These are phyloP conservation scores for Cephus spinipes DNA, from an alignment of 2,888 invertebrate genomes.

Conservation along the genomic window DNA sequence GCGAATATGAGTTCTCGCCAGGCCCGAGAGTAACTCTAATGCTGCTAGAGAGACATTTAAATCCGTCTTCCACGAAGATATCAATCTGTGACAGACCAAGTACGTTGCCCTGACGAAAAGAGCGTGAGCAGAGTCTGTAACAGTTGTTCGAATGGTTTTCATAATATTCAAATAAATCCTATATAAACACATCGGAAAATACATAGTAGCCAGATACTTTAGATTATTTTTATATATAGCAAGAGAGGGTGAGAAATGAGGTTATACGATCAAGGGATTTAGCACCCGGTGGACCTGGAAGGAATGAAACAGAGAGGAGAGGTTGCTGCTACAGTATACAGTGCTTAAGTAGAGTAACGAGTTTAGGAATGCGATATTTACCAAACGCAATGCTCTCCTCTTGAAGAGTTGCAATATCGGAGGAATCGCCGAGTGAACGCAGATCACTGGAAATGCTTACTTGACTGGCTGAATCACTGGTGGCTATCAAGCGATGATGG, in stretches of 20 bases:
- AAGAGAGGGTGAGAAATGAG: too few species aligned
- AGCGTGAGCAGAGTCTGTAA: slow-evolving; percentile 85
- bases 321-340: neutral
- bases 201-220: too few species aligned
- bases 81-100: slow-evolving; percentile 92
- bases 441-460: slow-evolving; percentile 67
- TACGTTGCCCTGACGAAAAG: slow-evolving; percentile 93
- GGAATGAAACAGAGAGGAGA: neutral
- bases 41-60: slow-evolving; percentile 94
- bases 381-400: slow-evolving; percentile 64
- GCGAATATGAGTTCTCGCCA: slow-evolving; percentile 89
- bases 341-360: neutral
- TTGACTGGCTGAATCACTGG: slow-evolving; percentile 66
- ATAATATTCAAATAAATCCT: neutral
- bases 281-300: too few species aligned
- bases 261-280: too few species aligned
- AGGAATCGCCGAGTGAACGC: slow-evolving; percentile 63
- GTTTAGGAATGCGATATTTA: slow-evolving; percentile 51
- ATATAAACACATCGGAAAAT: neutral
- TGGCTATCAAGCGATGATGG: slow-evolving; percentile 61
- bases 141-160: slow-evolving; percentile 24
- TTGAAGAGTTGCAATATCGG: slow-evolving; percentile 64
- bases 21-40: slow-evolving; percentile 88
- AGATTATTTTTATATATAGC: neutral
- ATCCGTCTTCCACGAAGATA: slow-evolving; percentile 96